Evolutionary conservation across 2,113 vertebrate genomes (phyloP).

Genomic region (Festucalex cinctus): DNA sequence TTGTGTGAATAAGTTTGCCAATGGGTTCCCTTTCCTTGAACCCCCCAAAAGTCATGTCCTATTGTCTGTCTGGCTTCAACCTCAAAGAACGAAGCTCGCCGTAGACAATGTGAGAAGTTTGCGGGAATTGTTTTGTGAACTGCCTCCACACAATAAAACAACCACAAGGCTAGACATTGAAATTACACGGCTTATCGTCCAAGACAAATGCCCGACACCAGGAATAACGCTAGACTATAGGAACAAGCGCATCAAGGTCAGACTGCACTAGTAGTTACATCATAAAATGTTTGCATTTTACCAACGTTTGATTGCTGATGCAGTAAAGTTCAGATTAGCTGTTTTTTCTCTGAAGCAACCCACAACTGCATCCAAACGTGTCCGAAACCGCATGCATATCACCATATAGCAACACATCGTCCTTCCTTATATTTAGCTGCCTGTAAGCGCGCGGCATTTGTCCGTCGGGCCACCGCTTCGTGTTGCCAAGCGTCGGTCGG

Average conservation of each 20-base stretch:
- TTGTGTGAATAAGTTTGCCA: too few relatives aligned
- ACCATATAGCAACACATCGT: constrained; percentile 29
- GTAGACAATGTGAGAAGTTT: constrained; percentile 17
- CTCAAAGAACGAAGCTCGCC: constrained; percentile 22
- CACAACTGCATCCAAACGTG: constrained; percentile 25
- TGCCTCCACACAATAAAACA: constrained; percentile 12
- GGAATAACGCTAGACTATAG: constrained; percentile 54
- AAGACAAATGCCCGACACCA: constrained; percentile 63
- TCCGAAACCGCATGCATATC: constrained; percentile 27
- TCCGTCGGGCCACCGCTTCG: constrained; percentile 22
- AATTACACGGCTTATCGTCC: constrained; percentile 68
- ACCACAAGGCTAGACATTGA: constrained; percentile 63
- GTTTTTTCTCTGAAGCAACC: constrained; percentile 29
- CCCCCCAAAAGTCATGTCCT: neutral
- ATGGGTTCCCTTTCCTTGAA: too few relatives aligned
- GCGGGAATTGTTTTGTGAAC: constrained; percentile 35
- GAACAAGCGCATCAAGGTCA: constrained; percentile 50
- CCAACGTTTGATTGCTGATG: constrained; percentile 29
- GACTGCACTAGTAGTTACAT: constrained; percentile 19
- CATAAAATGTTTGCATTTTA: constrained; percentile 30
- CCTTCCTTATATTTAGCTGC: constrained; percentile 43
- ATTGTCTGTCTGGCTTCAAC: neutral
- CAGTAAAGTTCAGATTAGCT: constrained; percentile 19
- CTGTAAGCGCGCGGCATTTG: constrained; percentile 34
- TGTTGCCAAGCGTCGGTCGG: constrained; percentile 33